Conservation (phyloP, 2,888 invertebrate genomes). For the Capitulum mitella region DNA sequence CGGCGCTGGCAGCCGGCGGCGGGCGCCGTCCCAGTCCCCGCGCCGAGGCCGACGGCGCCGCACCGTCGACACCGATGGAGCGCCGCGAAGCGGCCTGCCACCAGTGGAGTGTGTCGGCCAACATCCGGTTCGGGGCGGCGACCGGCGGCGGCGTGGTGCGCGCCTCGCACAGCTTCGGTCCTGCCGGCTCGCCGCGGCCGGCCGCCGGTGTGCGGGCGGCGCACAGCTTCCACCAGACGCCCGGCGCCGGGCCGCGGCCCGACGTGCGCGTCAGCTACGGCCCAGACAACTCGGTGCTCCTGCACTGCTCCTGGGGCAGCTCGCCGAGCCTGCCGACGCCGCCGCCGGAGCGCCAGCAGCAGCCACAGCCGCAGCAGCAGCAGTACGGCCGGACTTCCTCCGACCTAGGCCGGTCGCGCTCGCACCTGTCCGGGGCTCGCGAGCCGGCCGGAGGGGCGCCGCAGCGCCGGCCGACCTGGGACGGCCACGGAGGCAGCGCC, state of each 20-base stretch:
- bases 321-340: neutral
- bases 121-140: neutral
- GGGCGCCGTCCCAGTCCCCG: too few relatives aligned
- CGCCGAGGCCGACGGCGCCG: neutral
- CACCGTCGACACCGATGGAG: too few relatives aligned
- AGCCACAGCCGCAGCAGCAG: conserved; percentile 10
- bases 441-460: neutral
- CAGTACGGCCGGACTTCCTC: neutral
- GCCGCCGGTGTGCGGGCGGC: neutral
- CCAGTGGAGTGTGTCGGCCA: neutral
- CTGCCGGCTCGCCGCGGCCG: neutral
- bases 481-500: neutral
- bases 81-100: neutral
- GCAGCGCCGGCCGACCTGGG: neutral
- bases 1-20: too few relatives aligned
- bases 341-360: neutral
- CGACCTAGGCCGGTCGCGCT: neutral
- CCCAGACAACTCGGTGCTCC: neutral
- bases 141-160: neutral
- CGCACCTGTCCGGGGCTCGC: neutral
- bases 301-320: conserved; percentile 19
- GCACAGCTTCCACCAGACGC: neutral
- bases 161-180: neutral
- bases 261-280: conserved; percentile 1
- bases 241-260: neutral